Conservation (phyloP, 1,140 invertebrate genomes). For the Drosophila pruinosa region DNA sequence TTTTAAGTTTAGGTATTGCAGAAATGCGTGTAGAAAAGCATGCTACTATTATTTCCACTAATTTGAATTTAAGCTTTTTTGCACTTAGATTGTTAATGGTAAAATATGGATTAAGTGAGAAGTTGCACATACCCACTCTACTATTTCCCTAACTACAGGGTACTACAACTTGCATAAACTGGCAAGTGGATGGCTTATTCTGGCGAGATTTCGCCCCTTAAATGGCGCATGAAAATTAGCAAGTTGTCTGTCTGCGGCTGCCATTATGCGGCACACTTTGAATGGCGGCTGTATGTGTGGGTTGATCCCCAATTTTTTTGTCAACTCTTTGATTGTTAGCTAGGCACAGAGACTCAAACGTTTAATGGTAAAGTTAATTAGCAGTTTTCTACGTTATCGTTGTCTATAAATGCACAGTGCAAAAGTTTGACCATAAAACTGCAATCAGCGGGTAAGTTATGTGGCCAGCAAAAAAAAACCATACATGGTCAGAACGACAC, state of each 20-base stretch:
- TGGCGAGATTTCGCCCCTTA: constrained; percentile 50
- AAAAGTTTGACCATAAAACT: constrained; percentile 76
- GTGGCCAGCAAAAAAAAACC: constrained; percentile 56
- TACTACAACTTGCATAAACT: not conserved
- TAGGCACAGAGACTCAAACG: constrained; percentile 45
- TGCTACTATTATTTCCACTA: too few relatives aligned
- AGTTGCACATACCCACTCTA: not conserved
- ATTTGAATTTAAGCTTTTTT: too few relatives aligned
- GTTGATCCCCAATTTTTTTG: constrained; percentile 22
- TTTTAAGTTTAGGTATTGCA: too few relatives aligned
- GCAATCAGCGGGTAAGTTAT: constrained; percentile 80
- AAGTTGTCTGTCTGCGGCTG: constrained; percentile 73
- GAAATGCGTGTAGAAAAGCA: too few relatives aligned
- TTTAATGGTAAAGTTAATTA: constrained; percentile 68
- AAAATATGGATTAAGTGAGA: too few relatives aligned
- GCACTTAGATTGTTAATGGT: too few relatives aligned
- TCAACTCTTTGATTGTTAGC: constrained; percentile 27
- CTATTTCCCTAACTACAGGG: not conserved
- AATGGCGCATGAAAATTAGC: constrained; percentile 80
- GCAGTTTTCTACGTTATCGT: constrained; percentile 71
- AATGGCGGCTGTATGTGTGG: constrained; percentile 42
- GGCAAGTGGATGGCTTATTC: constrained; percentile 15
- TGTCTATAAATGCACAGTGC: constrained; percentile 28
- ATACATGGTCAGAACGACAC: constrained; percentile 30
- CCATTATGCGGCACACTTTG: constrained; percentile 79